Conservation (phyloP, 2,113 vertebrate genomes). For the Lepisosteus oculatus region DNA sequence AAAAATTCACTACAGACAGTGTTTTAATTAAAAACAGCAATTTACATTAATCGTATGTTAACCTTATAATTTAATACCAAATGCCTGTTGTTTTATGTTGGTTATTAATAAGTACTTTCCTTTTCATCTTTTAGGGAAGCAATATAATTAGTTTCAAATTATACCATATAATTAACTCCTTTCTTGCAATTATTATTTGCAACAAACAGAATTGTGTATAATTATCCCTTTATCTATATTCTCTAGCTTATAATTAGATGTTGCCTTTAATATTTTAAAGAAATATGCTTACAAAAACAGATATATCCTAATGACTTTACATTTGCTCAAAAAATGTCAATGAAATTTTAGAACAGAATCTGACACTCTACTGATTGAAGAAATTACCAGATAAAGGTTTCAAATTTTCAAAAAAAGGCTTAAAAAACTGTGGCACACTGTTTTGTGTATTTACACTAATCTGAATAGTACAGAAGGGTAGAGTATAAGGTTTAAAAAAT, state of each 20-base stretch:
- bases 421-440: not conserved
- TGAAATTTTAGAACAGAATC: too few relatives aligned
- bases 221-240: not conserved
- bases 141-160: not conserved
- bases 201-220: not conserved
- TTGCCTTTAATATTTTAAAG: not conserved
- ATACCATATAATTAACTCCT: not conserved
- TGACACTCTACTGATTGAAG: not conserved
- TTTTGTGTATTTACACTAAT: too few relatives aligned
- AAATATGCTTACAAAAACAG: not conserved
- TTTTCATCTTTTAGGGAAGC: conserved; percentile 4
- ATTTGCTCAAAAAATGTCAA: too few relatives aligned
- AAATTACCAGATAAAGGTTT: too few relatives aligned
- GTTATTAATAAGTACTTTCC: conserved; percentile 1
- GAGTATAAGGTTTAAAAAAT: too few relatives aligned
- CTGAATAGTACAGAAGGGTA: too few relatives aligned
- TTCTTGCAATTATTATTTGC: not conserved
- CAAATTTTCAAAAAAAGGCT: not conserved
- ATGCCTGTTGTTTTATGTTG: not conserved
- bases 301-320: too few relatives aligned
- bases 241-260: not conserved
- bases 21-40: conserved; percentile 20
- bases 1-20: not conserved
- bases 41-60: not conserved
- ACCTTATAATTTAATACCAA: conserved; percentile 2